Evolutionary conservation across 2,797 vertebrate genomes (phyloP), one percentile per base, ranked within the genome.

Genomic region (Eulemur albifrons): DNA sequence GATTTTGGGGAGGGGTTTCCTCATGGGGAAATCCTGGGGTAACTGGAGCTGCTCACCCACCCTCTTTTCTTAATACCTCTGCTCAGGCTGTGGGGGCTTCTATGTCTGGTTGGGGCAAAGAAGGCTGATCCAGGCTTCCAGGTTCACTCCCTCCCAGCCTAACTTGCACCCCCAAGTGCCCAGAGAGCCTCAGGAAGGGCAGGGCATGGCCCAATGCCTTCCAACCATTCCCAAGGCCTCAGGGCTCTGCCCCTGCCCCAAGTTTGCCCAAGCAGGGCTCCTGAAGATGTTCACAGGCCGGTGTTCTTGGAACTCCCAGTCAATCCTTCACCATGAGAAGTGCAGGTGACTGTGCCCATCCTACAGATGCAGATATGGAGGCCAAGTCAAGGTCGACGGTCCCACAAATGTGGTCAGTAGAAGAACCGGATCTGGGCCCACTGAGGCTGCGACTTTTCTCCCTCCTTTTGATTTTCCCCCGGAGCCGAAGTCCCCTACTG

Each of bases 231-330:
- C 85, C 25, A 23, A 43, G 57, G 30, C 25, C 17, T 81, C 43
- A 17, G 4, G 10, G 63, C 84, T 48, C 63, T 57, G 38, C 70
- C 52, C 67, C 14, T 18, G n/a, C n/a, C 18, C 11, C 18, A 92
- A 27, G 20, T 50, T 69, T 87, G 0, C 23, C 40, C 35, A 10
- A 35, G 2, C 23, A 38, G 35, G 20, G 8, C 2, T 70, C 25
- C 40, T 12, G n/a, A 17, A 79, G 21, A 38, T 1, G 14, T 4
- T 50, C 65, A 8, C 25, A 7, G 13, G 11, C 2, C 8, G 0
- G 43, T 4, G 30, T 38, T 25, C 48, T 2, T 27, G 43, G 73
- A 6, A 32, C 48, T 92, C 32, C 4, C 1, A 5, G 1, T 7
- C 63, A 43, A 11, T 32, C 54, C 15, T 67, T 67, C 52, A 35